These are phyloP conservation scores for Microtus richardsoni DNA, from an alignment of 2,113 vertebrate genomes.

Conservation along the genomic window DNA sequence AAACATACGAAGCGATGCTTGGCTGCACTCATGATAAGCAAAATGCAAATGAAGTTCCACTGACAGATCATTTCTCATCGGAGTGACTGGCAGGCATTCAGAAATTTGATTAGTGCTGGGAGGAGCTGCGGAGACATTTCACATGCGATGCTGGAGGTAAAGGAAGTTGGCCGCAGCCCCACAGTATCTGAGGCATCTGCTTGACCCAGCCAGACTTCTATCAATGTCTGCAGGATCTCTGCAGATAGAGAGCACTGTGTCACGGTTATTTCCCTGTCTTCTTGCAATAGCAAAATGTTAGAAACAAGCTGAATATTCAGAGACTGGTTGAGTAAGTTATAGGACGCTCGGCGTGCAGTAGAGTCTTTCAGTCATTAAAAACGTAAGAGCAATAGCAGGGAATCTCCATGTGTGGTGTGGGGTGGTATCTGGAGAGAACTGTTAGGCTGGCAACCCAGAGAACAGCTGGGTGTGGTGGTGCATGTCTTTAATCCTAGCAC, in stretches of 20 bases:
- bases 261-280: not conserved
- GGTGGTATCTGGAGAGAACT: not conserved
- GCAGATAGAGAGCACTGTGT: too few species aligned
- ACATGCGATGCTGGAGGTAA: not conserved
- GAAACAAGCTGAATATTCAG: not conserved
- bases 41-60: not conserved
- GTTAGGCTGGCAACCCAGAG: not conserved
- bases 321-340: not conserved
- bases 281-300: not conserved
- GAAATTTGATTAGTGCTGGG: not conserved
- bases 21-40: conserved; percentile 19
- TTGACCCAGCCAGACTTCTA: not conserved
- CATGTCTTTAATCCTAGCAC: not conserved
- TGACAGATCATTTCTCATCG: not conserved
- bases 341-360: not conserved
- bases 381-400: not conserved
- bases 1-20: not conserved
- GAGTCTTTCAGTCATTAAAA: not conserved
- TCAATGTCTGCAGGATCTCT: not conserved
- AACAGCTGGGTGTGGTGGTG: not conserved
- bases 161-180: not conserved
- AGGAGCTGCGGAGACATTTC: not conserved
- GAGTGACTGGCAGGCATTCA: not conserved
- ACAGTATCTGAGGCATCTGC: not conserved
- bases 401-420: not conserved